A percentile compares a stretch with the other conserved stretches of the same genome.
These are phyloP conservation scores for Sebastes iracundus DNA, from an alignment of 2,797 vertebrate species.

Conservation along the genomic window DNA sequence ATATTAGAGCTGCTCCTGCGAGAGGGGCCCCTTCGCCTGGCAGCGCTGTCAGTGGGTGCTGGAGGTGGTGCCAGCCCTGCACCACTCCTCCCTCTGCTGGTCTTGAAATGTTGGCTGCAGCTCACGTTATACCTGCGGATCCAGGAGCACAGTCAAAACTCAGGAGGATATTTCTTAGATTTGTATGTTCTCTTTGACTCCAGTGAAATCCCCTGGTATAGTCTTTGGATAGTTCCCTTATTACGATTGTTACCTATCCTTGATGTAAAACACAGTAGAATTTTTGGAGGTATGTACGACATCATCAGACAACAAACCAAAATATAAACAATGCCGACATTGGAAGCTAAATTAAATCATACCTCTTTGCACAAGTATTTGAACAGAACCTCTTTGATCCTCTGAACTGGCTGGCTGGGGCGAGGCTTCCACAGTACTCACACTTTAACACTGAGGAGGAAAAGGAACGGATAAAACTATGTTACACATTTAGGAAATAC, in stretches of 20 bases:
- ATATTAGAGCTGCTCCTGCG: constrained; percentile 91
- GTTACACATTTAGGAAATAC: not conserved
- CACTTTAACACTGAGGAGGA: constrained; percentile 88
- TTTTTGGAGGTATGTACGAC: not conserved
- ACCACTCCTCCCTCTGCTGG: constrained; percentile 86
- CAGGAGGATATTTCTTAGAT: not conserved
- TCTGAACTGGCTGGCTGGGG: constrained; percentile 93
- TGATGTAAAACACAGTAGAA: not conserved
- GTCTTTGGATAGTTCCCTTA: not conserved
- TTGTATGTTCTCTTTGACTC: not conserved
- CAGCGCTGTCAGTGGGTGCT: constrained; percentile 75
- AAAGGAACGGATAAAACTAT: not conserved
- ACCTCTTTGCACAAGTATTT: constrained; percentile 98
- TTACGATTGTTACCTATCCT: not conserved
- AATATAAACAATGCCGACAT: not conserved
- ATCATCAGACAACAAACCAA: not conserved
- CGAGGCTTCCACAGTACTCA: constrained; percentile 94
- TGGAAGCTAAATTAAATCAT: not conserved
- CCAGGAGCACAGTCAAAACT: not conserved
- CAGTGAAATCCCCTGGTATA: no score
- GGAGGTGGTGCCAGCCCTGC: constrained; percentile 73
- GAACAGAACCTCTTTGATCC: constrained; percentile 98
- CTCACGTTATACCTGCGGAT: constrained; percentile 93
- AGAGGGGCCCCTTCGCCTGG: constrained; percentile 87
- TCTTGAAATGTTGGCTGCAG: constrained; percentile 94